These are phyloP conservation scores for Latrodectus hesperus DNA, from an alignment of 2,888 invertebrate genomes.

Conservation along the genomic window DNA sequence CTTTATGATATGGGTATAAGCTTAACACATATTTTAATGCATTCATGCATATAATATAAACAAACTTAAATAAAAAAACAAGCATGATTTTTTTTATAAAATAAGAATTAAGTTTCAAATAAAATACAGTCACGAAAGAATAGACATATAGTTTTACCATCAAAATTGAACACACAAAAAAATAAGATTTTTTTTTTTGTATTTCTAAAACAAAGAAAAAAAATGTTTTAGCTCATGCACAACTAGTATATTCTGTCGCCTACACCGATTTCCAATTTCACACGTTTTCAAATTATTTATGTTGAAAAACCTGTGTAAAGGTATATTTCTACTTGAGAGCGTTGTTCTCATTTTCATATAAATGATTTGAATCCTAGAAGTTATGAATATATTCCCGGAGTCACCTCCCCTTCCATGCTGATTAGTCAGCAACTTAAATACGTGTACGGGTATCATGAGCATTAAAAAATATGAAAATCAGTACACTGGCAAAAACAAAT, in stretches of 20 bases:
- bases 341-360: conserved; percentile 61
- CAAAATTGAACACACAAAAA: background rate
- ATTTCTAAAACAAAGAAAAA: too few relatives aligned
- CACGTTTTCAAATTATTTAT: conserved; percentile 11
- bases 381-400: background rate
- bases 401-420: background rate
- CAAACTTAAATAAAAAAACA: too few relatives aligned
- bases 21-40: too few relatives aligned
- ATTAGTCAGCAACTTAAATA: background rate
- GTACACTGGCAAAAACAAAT: too few relatives aligned
- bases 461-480: too few relatives aligned
- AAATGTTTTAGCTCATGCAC: background rate
- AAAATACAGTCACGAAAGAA: background rate
- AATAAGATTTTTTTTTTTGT: background rate
- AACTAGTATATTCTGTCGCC: background rate
- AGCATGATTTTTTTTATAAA: too few relatives aligned
- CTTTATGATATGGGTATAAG: too few relatives aligned
- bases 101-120: too few relatives aligned
- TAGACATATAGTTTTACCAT: background rate
- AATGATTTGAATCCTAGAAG: conserved; percentile 34
- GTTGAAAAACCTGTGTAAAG: conserved; percentile 3
- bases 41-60: too few relatives aligned
- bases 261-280: background rate
- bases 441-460: background rate
- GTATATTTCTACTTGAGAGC: conserved; percentile 7